phyloP scores from a whole-genome alignment of 2,113 vertebrate genomes.

The Amphiprion ocellaris region DNA sequence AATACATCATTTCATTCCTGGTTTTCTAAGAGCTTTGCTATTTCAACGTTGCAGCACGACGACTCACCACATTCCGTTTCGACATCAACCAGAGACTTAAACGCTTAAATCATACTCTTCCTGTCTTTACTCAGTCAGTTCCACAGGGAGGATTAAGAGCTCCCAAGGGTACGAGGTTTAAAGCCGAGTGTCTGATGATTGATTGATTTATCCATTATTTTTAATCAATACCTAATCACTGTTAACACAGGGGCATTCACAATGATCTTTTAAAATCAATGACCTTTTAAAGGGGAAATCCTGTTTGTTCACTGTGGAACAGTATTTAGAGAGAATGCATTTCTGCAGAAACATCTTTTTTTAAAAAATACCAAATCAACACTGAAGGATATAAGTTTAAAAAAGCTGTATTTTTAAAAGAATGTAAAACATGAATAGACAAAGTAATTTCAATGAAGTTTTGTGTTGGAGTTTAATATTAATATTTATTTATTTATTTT shows the following conservation, averaged over 20 bases:
- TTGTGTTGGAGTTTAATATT: too few relatives aligned
- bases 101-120: conserved; percentile 39
- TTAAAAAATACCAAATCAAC: not conserved
- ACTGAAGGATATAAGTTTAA: too few relatives aligned
- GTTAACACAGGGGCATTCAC: not conserved
- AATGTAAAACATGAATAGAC: too few relatives aligned
- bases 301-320: not conserved
- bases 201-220: conserved; percentile 2
- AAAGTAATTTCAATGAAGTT: too few relatives aligned
- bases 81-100: conserved; percentile 30
- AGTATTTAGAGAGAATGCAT: not conserved
- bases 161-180: not conserved
- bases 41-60: conserved; percentile 42
- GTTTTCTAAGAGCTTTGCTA: conserved; percentile 24
- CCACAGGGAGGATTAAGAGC: conserved; percentile 4
- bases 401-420: too few relatives aligned
- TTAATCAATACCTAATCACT: not conserved
- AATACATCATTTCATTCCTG: conserved; percentile 35
- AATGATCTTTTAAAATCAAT: not conserved
- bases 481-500: too few relatives aligned
- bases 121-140: conserved; percentile 23
- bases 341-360: not conserved
- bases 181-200: not conserved
- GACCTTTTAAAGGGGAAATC: not conserved
- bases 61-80: conserved; percentile 37